These are phyloP conservation scores for Falco naumanni DNA, from an alignment of 2,797 vertebrate genomes.

Conservation along the genomic window DNA sequence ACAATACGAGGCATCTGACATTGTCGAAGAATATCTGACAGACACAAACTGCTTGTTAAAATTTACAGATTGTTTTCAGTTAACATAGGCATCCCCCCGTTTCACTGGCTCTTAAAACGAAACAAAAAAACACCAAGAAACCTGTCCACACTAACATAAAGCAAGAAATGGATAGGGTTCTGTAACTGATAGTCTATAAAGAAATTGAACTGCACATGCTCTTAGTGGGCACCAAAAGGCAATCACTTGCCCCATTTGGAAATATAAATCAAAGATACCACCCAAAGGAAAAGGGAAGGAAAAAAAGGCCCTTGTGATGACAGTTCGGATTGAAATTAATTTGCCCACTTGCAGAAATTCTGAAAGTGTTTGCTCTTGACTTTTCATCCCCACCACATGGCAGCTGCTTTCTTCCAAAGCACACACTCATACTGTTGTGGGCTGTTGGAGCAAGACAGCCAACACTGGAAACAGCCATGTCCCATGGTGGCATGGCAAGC, in stretches of 20 bases:
- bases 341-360: slow-evolving; percentile 64
- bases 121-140: neutral
- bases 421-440: neutral
- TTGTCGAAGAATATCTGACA: neutral
- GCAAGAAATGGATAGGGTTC: neutral
- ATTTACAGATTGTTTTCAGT: neutral
- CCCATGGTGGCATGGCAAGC: neutral
- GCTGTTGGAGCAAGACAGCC: neutral
- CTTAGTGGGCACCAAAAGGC: neutral
- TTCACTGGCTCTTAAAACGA: neutral
- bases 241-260: neutral
- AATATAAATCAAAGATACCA: slow-evolving; percentile 61
- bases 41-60: neutral
- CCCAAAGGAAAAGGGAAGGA: slow-evolving; percentile 38
- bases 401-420: slow-evolving; percentile 50
- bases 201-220: neutral
- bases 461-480: neutral
- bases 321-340: slow-evolving; percentile 65
- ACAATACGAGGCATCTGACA: neutral
- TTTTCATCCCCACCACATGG: slow-evolving; percentile 39
- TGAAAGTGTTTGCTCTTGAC: slow-evolving; percentile 53
- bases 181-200: neutral
- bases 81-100: neutral
- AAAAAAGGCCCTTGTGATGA: slow-evolving; percentile 50
- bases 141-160: neutral